Evolutionary conservation across 2,113 vertebrate species (phyloP).

Genomic region (Suncus etruscus): DNA sequence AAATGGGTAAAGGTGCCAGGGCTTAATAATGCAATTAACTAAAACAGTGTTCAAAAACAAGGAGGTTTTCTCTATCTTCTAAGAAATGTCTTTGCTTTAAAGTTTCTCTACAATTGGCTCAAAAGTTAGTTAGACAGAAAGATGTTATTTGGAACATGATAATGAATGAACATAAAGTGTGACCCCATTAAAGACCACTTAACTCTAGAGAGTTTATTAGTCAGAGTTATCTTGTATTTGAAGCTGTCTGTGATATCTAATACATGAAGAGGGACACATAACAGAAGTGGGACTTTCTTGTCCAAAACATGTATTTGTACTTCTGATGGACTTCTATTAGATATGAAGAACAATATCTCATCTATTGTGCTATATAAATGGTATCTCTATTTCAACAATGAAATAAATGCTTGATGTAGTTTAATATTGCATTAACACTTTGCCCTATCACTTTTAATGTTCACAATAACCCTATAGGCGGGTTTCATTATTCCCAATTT

Average conservation of each 20-base stretch:
- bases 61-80: not conserved
- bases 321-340: not conserved
- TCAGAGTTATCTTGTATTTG: not conserved
- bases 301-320: not conserved
- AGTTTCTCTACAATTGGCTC: not conserved
- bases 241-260: not conserved
- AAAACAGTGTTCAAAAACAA: not conserved
- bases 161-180: not conserved
- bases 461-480: not conserved
- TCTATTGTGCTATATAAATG: not conserved
- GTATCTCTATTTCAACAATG: not conserved
- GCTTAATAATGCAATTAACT: conserved; percentile 48
- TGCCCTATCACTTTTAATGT: not conserved
- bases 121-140: conserved; percentile 2
- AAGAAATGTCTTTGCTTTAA: not conserved
- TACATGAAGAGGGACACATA: too few species aligned
- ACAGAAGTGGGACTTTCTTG: not conserved
- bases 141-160: not conserved
- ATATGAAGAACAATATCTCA: not conserved
- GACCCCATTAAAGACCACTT: not conserved
- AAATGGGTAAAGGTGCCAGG: conserved; percentile 6
- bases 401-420: not conserved
- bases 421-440: not conserved
- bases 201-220: not conserved
- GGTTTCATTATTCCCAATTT: not conserved